Evolutionary conservation across 2,888 invertebrate genomes (phyloP), one percentile per base, ranked within the genome.

Genomic region (Torymus texanus): DNA sequence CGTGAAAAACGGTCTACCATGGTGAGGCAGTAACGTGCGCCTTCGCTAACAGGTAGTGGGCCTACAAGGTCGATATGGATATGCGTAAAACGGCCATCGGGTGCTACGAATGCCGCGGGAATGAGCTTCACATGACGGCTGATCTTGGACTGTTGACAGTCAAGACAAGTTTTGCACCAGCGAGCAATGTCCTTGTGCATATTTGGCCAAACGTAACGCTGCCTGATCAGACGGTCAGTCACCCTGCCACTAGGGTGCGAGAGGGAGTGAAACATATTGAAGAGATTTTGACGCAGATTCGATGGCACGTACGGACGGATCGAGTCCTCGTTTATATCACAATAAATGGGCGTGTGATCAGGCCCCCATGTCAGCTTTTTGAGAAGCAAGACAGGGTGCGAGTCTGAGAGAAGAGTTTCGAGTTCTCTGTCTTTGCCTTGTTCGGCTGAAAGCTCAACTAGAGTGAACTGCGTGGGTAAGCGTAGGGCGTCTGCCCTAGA

Each of bases 1-100:
- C 82, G 79, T 2, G 85, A 80, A 62, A 85, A 86, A 21, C 87
- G 55, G 68, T 89, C 87, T 8, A 87, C 65, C 14, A 72, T 71
- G 3, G 58, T 12, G 3, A 62, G 10, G 1, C 12, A 62, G 62
- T 62, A 24, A 12, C 13, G 2, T 0, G 24, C 10, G 0, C 21
- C 24, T 29, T 24, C 24, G 18, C 59, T 18, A 1, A 0, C 0
- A 1, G 59, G 59, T 0, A 59, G 11, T 1, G n/a, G 62, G 0
- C 29, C 21, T 2, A 62, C 62, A 2, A 29, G 2, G n/a, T 62
- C 62, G 21, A 62, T 21, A 1, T 58, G 14, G 0, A 68, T 24
- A 12, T 68, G 67, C 3, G 55, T 14, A 11, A 68, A 68, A 2
- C 67, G 18, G 0, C 14, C 10, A 14, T 68, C 55, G 2, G 53